phyloP scores from a whole-genome alignment of 2,888 invertebrate genomes.

The Archips xylosteana region DNA sequence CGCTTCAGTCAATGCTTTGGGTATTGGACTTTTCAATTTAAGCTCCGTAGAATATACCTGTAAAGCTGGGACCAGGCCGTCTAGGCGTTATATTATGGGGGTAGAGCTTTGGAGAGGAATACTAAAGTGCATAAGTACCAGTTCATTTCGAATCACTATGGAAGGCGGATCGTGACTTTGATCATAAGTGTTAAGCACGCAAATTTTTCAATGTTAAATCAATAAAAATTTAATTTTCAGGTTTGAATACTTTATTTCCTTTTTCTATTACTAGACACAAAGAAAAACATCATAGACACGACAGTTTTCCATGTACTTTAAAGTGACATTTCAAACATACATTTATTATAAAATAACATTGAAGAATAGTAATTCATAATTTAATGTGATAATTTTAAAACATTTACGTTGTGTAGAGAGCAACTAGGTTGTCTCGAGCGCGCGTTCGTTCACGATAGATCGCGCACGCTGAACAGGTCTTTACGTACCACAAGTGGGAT shows the following conservation, averaged over 20 bases:
- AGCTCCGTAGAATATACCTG: not conserved
- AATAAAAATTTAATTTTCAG: constrained; percentile 14
- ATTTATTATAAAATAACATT: constrained; percentile 55
- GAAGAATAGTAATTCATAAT: constrained; percentile 72
- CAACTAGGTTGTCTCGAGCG: constrained; percentile 69
- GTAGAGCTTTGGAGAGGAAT: not conserved
- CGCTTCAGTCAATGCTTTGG: not conserved
- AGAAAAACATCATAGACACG: constrained; percentile 34
- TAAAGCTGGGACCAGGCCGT: not conserved
- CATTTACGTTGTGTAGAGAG: constrained; percentile 68
- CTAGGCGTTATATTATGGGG: not conserved
- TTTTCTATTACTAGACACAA: constrained; percentile 40
- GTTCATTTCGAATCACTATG: not conserved
- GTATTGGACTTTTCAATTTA: not conserved
- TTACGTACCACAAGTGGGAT: not conserved
- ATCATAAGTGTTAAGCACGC: not conserved
- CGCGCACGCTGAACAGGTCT: constrained; percentile 1
- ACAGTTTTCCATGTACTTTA: constrained; percentile 44
- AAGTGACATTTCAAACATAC: constrained; percentile 24
- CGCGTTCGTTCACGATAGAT: constrained; percentile 11
- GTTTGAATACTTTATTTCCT: constrained; percentile 36
- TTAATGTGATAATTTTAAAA: constrained; percentile 78
- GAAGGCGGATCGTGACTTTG: not conserved
- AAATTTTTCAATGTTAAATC: not conserved
- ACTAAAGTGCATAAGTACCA: not conserved